A percentile compares a stretch with the other conserved stretches of the same genome.
These are phyloP conservation scores for Eristalinus sepulchralis DNA, from an alignment of 2,888 invertebrate species.

Conservation along the genomic window DNA sequence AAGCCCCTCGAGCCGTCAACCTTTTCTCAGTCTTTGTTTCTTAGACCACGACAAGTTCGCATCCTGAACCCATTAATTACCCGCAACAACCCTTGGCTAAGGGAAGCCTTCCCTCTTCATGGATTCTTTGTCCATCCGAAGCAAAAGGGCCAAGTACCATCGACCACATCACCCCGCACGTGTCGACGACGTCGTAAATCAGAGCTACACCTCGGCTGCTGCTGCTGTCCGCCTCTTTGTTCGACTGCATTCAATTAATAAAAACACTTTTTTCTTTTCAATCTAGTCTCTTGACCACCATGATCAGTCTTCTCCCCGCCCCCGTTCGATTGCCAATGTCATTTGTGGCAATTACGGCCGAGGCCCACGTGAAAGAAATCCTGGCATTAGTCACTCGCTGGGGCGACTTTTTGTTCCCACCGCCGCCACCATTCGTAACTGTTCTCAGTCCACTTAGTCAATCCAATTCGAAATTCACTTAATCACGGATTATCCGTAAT, in stretches of 20 bases:
- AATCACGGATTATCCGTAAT: conserved; percentile 10
- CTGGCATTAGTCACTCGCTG: conserved; percentile 39
- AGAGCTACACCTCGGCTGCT: not conserved
- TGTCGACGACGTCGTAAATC: not conserved
- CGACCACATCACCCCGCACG: not conserved
- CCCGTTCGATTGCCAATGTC: conserved; percentile 24
- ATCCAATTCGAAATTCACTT: conserved; percentile 29
- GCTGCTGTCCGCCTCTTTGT: conserved; percentile 25
- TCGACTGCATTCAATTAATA: conserved; percentile 1
- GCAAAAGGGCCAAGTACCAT: not conserved
- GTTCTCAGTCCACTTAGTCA: conserved; percentile 41
- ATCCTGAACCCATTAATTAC: not conserved
- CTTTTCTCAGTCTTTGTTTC: not conserved
- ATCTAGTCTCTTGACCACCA: not conserved
- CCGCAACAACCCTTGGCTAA: not conserved
- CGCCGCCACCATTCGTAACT: conserved; percentile 5
- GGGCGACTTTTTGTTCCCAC: not conserved
- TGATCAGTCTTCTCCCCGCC: not conserved
- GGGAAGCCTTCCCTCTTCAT: not conserved
- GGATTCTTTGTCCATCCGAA: not conserved
- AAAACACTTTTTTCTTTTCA: not conserved
- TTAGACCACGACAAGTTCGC: not conserved
- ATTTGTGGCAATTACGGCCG: not conserved
- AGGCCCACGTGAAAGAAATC: conserved; percentile 26
- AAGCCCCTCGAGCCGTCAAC: too few species aligned